Conservation (phyloP, 2,888 invertebrate genomes). For the Athalia rosae region DNA sequence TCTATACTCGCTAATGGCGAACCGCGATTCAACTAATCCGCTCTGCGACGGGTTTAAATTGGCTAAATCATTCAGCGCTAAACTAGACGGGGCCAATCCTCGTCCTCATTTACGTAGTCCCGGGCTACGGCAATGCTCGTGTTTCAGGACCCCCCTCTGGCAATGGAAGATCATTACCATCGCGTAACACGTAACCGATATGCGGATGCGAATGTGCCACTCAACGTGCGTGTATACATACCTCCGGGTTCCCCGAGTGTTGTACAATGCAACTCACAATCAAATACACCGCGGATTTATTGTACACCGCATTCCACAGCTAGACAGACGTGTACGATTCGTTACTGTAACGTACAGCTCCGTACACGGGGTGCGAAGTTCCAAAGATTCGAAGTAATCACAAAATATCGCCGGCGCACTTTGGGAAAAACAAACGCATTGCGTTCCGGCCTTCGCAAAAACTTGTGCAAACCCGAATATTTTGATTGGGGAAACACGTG, state of each 20-base stretch:
- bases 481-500: no score
- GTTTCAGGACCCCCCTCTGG: background rate
- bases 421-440: no score
- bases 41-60: constrained; percentile 7
- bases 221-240: background rate
- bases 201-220: background rate
- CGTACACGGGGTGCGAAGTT: no score
- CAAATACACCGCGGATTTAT: background rate
- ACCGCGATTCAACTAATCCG: constrained; percentile 8
- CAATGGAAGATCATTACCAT: constrained; percentile 2
- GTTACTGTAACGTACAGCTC: no score
- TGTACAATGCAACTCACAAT: background rate
- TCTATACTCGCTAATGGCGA: background rate
- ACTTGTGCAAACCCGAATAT: no score
- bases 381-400: no score
- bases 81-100: constrained; percentile 2
- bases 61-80: constrained; percentile 16
- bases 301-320: no score
- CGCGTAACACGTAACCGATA: constrained; percentile 16
- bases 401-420: no score
- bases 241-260: background rate
- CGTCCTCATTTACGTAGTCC: constrained; percentile 13
- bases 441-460: no score
- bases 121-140: background rate
- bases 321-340: no score